Conservation (phyloP, 2,113 vertebrate species). For the Proteles cristata region DNA sequence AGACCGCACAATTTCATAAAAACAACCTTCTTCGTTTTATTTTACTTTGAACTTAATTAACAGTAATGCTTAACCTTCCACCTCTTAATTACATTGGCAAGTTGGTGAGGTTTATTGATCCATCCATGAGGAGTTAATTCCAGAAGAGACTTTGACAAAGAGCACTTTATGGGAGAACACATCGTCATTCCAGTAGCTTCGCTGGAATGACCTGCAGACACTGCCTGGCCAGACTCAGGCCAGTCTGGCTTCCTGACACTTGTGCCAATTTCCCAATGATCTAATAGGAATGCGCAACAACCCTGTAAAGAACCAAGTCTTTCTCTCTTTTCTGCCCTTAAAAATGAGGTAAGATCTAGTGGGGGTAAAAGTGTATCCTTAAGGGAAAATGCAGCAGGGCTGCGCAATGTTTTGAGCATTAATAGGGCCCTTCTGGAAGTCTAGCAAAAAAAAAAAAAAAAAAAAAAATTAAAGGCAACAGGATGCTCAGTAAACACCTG, state of each 20-base stretch:
- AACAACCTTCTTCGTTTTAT: constrained; percentile 46
- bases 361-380: background rate
- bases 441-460: constrained; percentile 10
- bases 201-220: constrained; percentile 37
- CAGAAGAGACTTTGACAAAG: constrained; percentile 54
- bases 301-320: background rate
- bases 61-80: constrained; percentile 52
- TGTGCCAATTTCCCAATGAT: constrained; percentile 60
- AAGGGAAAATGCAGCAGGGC: background rate
- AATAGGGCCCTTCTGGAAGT: background rate
- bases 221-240: background rate
- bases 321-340: background rate
- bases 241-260: constrained; percentile 37
- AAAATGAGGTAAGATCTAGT: background rate
- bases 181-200: background rate
- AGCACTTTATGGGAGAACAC: constrained; percentile 54
- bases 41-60: constrained; percentile 72
- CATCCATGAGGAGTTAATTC: constrained; percentile 62
- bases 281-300: constrained; percentile 52
- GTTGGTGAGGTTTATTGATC: constrained; percentile 66
- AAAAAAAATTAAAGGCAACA: background rate
- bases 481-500: background rate
- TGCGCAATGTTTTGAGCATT: background rate
- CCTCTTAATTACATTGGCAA: constrained; percentile 65
- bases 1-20: background rate